A percentile compares a stretch with the other conserved stretches of the same genome.
Evolutionary conservation across 2,113 vertebrate genomes (phyloP).

Genomic region (Chaetorhynchus papuensis): DNA sequence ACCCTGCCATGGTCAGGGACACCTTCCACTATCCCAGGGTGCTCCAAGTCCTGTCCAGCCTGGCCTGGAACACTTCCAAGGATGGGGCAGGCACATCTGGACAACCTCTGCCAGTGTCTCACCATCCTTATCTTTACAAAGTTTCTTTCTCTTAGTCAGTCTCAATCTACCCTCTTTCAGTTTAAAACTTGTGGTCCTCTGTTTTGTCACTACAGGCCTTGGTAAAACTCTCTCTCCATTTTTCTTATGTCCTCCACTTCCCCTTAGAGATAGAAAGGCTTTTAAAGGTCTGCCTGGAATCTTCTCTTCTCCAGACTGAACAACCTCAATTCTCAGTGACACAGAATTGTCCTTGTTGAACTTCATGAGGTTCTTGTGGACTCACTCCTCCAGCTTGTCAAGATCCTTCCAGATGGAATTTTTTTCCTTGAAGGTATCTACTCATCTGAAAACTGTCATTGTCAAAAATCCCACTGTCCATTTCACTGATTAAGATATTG

Average conservation of each 20-base stretch:
- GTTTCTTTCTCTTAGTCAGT: not conserved
- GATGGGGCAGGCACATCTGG: not conserved
- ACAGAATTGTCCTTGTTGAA: not conserved
- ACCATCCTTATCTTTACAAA: not conserved
- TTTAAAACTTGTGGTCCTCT: not conserved
- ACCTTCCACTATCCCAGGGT: not conserved
- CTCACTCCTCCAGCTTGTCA: not conserved
- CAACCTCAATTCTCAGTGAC: not conserved
- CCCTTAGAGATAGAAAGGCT: not conserved
- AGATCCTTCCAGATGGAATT: not conserved
- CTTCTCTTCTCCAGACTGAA: not conserved
- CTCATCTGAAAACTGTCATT: not conserved
- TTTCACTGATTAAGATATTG: not conserved
- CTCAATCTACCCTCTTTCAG: not conserved
- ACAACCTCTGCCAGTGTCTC: not conserved
- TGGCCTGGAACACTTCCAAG: not conserved
- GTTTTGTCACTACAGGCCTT: not conserved
- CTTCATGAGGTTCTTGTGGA: not conserved
- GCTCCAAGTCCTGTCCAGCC: not conserved
- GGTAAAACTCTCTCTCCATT: not conserved
- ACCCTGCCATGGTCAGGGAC: accelerated
- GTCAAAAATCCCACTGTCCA: not conserved
- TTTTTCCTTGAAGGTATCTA: not conserved
- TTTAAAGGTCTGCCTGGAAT: not conserved
- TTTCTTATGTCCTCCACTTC: accelerated